A percentile compares a stretch with the other conserved stretches of the same genome.
These are phyloP conservation scores for Aphyosemion australe DNA, from an alignment of 2,113 vertebrate species.

Conservation along the genomic window DNA sequence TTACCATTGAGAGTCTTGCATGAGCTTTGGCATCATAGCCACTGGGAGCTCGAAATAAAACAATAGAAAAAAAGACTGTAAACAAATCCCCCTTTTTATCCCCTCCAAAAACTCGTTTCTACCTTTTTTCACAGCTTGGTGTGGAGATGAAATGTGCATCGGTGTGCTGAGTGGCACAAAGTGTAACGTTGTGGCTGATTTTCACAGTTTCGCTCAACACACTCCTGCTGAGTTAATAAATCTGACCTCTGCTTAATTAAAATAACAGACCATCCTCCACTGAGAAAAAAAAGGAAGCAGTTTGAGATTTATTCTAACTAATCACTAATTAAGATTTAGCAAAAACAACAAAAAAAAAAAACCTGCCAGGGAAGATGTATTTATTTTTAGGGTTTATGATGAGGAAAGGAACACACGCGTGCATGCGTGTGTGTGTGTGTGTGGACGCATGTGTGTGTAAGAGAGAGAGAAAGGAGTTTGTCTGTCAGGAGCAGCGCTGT, in stretches of 20 bases:
- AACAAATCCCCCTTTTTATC: constrained; percentile 32
- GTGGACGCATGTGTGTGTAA: too few species aligned
- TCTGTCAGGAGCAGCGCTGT: constrained; percentile 21
- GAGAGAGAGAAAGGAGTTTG: neutral
- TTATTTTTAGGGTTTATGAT: constrained; percentile 63
- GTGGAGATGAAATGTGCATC: constrained; percentile 30
- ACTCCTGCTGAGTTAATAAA: constrained; percentile 80
- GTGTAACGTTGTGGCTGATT: constrained; percentile 62
- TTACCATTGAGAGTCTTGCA: constrained; percentile 33
- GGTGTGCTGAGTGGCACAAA: constrained; percentile 40
- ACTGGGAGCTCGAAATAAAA: constrained; percentile 18
- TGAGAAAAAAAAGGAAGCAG: constrained; percentile 59
- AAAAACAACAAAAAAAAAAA: constrained; percentile 64
- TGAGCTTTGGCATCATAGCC: constrained; percentile 31
- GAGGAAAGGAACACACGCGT: constrained; percentile 37
- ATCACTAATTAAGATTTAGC: constrained; percentile 78
- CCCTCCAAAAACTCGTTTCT: neutral
- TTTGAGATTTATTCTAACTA: constrained; percentile 77
- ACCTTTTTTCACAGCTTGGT: constrained; percentile 33
- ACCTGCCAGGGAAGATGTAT: constrained; percentile 59
- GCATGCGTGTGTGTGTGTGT: too few species aligned
- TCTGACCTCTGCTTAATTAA: constrained; percentile 83
- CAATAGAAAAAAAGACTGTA: constrained; percentile 46
- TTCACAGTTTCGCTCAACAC: constrained; percentile 65
- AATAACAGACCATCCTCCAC: constrained; percentile 78